A percentile compares a stretch with the other conserved stretches of the same genome.
These are phyloP conservation scores for Globodera rostochiensis DNA, from an alignment of 1,140 invertebrate genomes.

Conservation along the genomic window DNA sequence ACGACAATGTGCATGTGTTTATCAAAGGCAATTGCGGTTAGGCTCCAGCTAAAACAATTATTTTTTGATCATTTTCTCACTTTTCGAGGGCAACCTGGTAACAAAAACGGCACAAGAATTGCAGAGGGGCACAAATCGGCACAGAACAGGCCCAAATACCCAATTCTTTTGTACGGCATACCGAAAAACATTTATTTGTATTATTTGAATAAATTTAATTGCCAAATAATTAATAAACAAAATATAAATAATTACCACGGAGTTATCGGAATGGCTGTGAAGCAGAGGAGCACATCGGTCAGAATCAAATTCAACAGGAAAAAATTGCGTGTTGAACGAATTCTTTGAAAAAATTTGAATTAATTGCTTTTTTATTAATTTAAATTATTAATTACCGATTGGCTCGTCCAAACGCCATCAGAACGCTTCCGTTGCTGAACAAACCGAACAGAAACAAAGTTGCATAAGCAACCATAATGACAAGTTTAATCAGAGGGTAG, in stretches of 20 bases:
- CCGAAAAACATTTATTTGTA: not conserved
- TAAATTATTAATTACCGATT: constrained; percentile 8
- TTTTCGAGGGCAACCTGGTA: constrained; percentile 37
- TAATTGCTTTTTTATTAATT: not conserved
- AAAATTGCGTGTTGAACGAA: constrained; percentile 60
- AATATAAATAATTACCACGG: constrained; percentile 11
- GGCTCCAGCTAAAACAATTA: constrained; percentile 51
- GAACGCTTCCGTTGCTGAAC: constrained; percentile 55
- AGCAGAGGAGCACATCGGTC: constrained; percentile 58
- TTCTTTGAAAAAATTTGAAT: constrained; percentile 13
- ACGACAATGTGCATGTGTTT: constrained; percentile 55
- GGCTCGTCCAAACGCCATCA: constrained; percentile 52
- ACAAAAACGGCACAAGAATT: constrained; percentile 62
- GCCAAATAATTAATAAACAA: not conserved
- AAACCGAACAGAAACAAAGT: constrained; percentile 53
- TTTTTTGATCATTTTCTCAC: too few species aligned
- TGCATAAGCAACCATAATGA: constrained; percentile 52
- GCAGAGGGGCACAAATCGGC: constrained; percentile 54
- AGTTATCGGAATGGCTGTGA: constrained; percentile 55
- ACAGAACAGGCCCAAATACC: constrained; percentile 57
- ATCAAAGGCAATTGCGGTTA: constrained; percentile 59
- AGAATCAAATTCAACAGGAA: constrained; percentile 60
- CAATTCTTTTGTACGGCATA: constrained; percentile 54
- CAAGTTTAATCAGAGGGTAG: constrained; percentile 32
- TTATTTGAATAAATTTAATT: not conserved